These are phyloP conservation scores for Seriola dumerili DNA, from an alignment of 2,113 vertebrate species.

Conservation along the genomic window DNA sequence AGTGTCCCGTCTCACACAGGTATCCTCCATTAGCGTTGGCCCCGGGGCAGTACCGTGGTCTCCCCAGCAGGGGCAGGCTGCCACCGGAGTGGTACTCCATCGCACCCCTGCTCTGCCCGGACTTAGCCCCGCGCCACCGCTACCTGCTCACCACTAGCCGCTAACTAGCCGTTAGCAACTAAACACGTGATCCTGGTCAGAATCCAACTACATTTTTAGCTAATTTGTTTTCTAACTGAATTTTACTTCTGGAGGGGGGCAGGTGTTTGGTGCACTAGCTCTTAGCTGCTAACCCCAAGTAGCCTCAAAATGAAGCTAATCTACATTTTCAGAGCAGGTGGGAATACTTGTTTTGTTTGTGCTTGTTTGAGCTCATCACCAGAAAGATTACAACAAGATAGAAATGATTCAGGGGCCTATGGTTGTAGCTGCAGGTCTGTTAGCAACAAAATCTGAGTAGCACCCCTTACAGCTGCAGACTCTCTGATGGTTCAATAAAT, in stretches of 20 bases:
- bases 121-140: slow-evolving; percentile 61
- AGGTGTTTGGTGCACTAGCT: not conserved
- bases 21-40: slow-evolving; percentile 90
- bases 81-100: slow-evolving; percentile 87
- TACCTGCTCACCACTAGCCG: slow-evolving; percentile 27
- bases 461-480: no score
- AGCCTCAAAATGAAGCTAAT: not conserved
- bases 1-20: slow-evolving; percentile 95
- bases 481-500: no score
- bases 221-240: not conserved
- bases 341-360: not conserved
- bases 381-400: not conserved
- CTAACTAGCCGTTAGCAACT: slow-evolving; percentile 58
- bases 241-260: not conserved
- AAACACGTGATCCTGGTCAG: not conserved
- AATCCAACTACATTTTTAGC: slow-evolving; percentile 54
- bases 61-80: slow-evolving; percentile 86
- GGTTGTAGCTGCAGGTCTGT: not conserved
- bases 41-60: slow-evolving; percentile 90
- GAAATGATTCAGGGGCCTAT: not conserved
- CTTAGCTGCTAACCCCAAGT: slow-evolving; percentile 2
- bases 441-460: not conserved
- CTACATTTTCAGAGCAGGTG: slow-evolving; percentile 55
- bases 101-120: slow-evolving; percentile 71
- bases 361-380: slow-evolving; percentile 1